phyloP scores from a whole-genome alignment of 1,140 invertebrate species.

The Berghia stephanieae region DNA sequence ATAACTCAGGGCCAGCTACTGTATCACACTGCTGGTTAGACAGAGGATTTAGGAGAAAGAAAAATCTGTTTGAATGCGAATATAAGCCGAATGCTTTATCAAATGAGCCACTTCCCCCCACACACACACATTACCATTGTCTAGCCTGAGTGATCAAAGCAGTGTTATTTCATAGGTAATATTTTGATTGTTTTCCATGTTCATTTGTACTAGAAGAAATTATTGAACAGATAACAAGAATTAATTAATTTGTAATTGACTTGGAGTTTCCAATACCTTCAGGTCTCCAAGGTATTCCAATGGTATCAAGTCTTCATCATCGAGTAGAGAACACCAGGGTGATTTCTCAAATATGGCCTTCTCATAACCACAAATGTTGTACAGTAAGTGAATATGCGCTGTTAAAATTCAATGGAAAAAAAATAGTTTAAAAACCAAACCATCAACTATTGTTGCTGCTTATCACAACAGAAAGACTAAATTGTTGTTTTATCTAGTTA shows the following conservation, averaged over 20 bases:
- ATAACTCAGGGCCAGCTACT: too few relatives aligned
- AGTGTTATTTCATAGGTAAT: neutral
- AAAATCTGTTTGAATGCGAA: too few relatives aligned
- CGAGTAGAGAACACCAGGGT: conserved; percentile 78
- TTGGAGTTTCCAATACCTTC: conserved; percentile 39
- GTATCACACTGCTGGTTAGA: too few relatives aligned
- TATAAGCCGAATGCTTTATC: too few relatives aligned
- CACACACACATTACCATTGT: neutral
- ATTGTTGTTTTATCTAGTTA: too few relatives aligned
- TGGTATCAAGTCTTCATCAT: conserved; percentile 75
- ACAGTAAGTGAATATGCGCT: conserved; percentile 70
- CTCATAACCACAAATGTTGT: conserved; percentile 75
- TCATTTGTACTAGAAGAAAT: neutral
- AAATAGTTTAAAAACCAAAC: conserved; percentile 13
- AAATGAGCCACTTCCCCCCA: too few relatives aligned
- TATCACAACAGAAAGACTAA: too few relatives aligned
- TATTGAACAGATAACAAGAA: neutral
- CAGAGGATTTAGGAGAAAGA: too few relatives aligned
- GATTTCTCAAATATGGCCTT: conserved; percentile 78
- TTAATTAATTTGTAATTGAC: neutral
- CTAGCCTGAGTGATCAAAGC: neutral
- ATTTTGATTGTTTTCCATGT: neutral
- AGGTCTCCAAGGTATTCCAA: conserved; percentile 84
- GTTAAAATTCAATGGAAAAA: conserved; percentile 57
- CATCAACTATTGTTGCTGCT: too few relatives aligned